phyloP scores from a whole-genome alignment of 92 coral and sea anemone genomes.

The Zoanthus sansibaricus region DNA sequence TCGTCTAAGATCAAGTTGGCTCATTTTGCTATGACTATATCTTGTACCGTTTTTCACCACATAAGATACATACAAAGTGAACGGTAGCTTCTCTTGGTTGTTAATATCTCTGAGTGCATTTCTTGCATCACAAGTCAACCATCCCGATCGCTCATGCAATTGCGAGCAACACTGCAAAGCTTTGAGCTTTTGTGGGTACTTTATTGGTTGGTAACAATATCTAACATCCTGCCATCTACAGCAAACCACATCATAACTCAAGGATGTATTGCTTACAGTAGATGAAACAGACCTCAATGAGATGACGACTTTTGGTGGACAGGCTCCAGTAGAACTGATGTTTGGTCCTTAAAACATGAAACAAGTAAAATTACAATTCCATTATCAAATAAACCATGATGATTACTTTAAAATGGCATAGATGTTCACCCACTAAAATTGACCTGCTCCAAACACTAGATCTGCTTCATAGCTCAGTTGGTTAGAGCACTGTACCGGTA shows the following conservation, averaged over 20 bases:
- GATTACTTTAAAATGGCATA: no score
- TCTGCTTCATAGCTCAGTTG: no score
- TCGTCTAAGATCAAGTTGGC: not conserved
- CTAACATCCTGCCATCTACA: not conserved
- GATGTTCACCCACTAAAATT: no score
- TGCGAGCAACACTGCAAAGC: slow-evolving; percentile 2
- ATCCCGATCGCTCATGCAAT: not conserved
- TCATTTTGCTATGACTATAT: not conserved
- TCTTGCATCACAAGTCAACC: slow-evolving; percentile 7
- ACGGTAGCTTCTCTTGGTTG: not conserved
- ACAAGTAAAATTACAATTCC: no score
- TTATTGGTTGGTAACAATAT: not conserved
- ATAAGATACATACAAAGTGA: not conserved
- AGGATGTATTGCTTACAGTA: not conserved
- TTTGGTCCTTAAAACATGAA: no score
- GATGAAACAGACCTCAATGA: not conserved
- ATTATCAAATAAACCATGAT: no score
- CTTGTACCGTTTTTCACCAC: slow-evolving; percentile 7
- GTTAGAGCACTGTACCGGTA: no score
- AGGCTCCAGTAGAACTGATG: no score
- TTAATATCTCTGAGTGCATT: not conserved
- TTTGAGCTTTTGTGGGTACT: not conserved
- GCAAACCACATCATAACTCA: slow-evolving; percentile 10
- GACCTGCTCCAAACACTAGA: no score
- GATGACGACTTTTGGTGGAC: no score